A percentile compares a stretch with the other conserved stretches of the same genome.
These are phyloP conservation scores for Oxycera nigricornis DNA, from an alignment of 2,888 invertebrate species.

Conservation along the genomic window DNA sequence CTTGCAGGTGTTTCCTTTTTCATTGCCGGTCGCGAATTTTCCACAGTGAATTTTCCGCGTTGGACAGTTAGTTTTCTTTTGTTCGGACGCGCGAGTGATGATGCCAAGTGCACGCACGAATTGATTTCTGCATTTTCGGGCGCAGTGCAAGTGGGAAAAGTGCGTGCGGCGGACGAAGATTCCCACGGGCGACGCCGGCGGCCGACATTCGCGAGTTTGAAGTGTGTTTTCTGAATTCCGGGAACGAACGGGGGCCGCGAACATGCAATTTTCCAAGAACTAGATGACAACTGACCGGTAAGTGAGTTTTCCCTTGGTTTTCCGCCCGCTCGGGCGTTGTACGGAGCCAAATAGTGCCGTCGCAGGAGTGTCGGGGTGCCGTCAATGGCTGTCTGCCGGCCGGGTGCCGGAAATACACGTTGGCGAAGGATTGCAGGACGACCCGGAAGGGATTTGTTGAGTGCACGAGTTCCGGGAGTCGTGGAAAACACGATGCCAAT, in stretches of 20 bases:
- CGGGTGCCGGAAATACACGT: not conserved
- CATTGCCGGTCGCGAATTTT: too few species aligned
- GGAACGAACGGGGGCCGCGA: not conserved
- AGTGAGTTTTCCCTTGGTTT: not conserved
- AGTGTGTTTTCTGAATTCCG: not conserved
- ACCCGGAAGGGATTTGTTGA: slow-evolving; percentile 12
- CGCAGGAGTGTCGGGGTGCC: not conserved
- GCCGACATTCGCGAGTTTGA: not conserved
- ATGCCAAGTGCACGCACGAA: too few species aligned
- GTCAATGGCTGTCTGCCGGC: not conserved
- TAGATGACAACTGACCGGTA: not conserved
- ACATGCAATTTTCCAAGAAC: not conserved
- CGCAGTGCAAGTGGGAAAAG: too few species aligned
- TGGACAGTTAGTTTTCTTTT: too few species aligned
- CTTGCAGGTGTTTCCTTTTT: too few species aligned
- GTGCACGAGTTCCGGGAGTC: not conserved
- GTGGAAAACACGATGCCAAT: not conserved
- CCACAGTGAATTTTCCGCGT: too few species aligned
- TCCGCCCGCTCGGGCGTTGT: not conserved
- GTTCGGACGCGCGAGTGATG: too few species aligned
- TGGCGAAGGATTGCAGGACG: not conserved
- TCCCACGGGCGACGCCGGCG: not conserved
- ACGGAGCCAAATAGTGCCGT: not conserved
- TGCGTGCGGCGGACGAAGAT: not conserved
- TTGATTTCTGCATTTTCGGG: too few species aligned